Percentiles rank a stretch among this genome's conserved stretches.
These are phyloP conservation scores for Oreotrochilus melanogaster DNA, from an alignment of 2,113 vertebrate genomes.

Conservation along the genomic window DNA sequence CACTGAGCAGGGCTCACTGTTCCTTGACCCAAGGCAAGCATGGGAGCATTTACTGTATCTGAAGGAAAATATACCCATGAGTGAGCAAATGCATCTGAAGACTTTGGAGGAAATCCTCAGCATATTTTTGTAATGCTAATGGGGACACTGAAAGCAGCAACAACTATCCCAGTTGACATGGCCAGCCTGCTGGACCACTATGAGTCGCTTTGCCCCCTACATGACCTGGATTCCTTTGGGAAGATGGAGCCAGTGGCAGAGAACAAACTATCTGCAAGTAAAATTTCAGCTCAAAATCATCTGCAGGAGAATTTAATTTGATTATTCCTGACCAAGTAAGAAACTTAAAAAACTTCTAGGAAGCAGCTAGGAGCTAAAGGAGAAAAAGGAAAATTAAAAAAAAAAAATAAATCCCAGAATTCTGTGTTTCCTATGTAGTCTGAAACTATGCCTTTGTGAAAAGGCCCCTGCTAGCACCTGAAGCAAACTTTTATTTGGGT, in stretches of 20 bases:
- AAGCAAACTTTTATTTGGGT: background rate
- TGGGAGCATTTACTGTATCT: background rate
- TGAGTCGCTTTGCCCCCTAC: background rate
- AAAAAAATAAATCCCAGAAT: background rate
- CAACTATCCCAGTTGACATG: background rate
- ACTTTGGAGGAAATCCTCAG: background rate
- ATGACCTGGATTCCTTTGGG: background rate
- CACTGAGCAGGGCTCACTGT: accelerated
- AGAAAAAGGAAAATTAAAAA: background rate
- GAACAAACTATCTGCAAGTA: background rate
- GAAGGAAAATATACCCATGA: background rate
- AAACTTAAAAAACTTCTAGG: background rate
- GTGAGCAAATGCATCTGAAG: background rate
- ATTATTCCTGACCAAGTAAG: background rate
- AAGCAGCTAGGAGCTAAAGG: background rate
- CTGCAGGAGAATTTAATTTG: background rate
- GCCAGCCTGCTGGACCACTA: background rate
- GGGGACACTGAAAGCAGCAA: background rate
- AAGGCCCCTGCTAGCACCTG: background rate
- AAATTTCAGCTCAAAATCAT: background rate
- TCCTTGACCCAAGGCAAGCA: background rate
- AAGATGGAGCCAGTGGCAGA: background rate
- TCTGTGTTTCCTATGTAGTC: background rate
- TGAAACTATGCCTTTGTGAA: background rate
- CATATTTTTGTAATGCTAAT: background rate